Evolutionary conservation across 2,888 invertebrate genomes (phyloP).

Genomic region (Anthoptus insignis): DNA sequence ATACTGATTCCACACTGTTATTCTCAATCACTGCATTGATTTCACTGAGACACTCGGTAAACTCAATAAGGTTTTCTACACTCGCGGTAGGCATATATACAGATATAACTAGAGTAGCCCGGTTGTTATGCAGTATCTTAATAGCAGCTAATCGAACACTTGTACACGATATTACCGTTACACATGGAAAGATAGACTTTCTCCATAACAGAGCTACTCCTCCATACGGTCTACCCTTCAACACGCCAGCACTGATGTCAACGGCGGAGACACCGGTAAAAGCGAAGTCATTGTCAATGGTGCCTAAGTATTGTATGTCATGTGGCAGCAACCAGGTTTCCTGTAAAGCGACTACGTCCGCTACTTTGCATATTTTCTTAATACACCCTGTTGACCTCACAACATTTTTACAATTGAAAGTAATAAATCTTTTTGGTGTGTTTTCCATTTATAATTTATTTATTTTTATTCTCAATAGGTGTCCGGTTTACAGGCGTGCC

Average conservation of each 20-base stretch:
- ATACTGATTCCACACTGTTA: too few species aligned
- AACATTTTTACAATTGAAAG: conserved; percentile 43
- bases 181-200: too few species aligned
- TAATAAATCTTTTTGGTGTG: conserved; percentile 16
- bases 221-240: conserved; percentile 43
- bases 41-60: conserved; percentile 20
- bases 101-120: too few species aligned
- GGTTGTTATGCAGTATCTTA: too few species aligned
- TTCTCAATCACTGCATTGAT: too few species aligned
- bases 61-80: neutral
- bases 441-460: too few species aligned
- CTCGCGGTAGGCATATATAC: too few species aligned
- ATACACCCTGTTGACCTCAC: conserved; percentile 25
- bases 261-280: conserved; percentile 46
- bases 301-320: conserved; percentile 43
- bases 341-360: conserved; percentile 4
- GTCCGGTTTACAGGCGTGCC: too few species aligned
- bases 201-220: conserved; percentile 47
- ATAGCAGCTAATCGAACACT: too few species aligned
- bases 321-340: conserved; percentile 39
- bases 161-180: too few species aligned
- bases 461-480: too few species aligned
- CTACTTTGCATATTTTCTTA: neutral
- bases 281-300: conserved; percentile 39
- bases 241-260: conserved; percentile 38